phyloP scores from a whole-genome alignment of 2,797 vertebrate genomes.

The Hybognathus amarus region DNA sequence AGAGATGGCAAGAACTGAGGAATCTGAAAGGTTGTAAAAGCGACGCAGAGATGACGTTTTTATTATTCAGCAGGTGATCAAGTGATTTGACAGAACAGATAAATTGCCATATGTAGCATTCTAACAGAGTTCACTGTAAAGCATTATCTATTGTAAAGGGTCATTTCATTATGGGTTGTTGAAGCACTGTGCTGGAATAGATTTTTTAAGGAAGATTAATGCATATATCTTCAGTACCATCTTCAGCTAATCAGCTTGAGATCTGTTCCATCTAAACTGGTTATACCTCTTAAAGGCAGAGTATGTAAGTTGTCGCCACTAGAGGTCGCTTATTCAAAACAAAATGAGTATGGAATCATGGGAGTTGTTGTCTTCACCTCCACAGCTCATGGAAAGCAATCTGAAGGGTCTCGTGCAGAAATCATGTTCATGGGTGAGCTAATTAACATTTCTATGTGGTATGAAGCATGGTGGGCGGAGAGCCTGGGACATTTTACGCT shows the following conservation, averaged over 20 bases:
- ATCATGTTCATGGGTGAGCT: no score
- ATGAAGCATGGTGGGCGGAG: no score
- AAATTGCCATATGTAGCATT: not conserved
- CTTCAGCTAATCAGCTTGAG: not conserved
- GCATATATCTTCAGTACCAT: not conserved
- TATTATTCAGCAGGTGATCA: not conserved
- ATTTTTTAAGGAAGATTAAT: not conserved
- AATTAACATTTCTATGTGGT: no score
- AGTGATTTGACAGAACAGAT: not conserved
- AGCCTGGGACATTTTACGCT: no score
- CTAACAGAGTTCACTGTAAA: not conserved
- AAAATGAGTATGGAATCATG: not conserved
- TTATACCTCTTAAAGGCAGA: not conserved
- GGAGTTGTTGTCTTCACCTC: no score
- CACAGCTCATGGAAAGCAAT: no score
- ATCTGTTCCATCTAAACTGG: not conserved
- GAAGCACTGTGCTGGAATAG: not conserved
- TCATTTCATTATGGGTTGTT: not conserved
- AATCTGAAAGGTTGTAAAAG: not conserved
- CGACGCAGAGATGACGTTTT: not conserved
- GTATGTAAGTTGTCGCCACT: no score
- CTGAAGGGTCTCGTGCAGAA: no score
- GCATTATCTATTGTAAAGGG: not conserved
- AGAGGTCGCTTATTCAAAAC: not conserved
- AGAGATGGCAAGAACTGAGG: not conserved